Conservation (phyloP, 2,113 vertebrate species). For the Abramis brama region DNA sequence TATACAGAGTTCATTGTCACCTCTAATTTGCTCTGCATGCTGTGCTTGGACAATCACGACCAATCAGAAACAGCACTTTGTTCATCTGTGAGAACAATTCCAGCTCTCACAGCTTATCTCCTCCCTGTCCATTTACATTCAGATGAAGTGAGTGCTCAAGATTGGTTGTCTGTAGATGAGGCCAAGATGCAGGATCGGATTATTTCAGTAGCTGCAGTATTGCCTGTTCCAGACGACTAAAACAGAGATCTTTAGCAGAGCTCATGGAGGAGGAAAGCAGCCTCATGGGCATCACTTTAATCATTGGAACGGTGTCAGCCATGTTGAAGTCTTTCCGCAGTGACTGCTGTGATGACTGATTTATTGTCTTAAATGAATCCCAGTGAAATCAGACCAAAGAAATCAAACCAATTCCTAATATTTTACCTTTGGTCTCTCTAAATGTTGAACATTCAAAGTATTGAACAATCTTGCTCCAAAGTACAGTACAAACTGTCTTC, state of each 20-base stretch:
- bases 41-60: neutral
- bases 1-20: constrained; percentile 29
- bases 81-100: neutral
- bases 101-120: constrained; percentile 33
- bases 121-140: neutral
- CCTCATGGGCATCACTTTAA: neutral
- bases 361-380: neutral
- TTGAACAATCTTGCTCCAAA: neutral
- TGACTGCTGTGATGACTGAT: neutral
- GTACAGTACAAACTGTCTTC: neutral
- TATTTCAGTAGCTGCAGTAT: neutral
- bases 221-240: neutral
- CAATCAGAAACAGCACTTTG: neutral
- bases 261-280: constrained; percentile 4
- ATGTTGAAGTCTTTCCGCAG: neutral
- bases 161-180: constrained; percentile 23
- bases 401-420: neutral
- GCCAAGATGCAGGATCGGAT: neutral
- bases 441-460: neutral
- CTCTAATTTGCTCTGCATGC: neutral
- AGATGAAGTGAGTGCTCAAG: constrained; percentile 17
- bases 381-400: no score
- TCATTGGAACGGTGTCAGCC: neutral
- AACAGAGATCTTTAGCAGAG: constrained; percentile 8
- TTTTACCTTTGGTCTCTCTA: neutral